These are phyloP conservation scores for Neoarius graeffei DNA, from an alignment of 2,113 vertebrate genomes.

Conservation along the genomic window DNA sequence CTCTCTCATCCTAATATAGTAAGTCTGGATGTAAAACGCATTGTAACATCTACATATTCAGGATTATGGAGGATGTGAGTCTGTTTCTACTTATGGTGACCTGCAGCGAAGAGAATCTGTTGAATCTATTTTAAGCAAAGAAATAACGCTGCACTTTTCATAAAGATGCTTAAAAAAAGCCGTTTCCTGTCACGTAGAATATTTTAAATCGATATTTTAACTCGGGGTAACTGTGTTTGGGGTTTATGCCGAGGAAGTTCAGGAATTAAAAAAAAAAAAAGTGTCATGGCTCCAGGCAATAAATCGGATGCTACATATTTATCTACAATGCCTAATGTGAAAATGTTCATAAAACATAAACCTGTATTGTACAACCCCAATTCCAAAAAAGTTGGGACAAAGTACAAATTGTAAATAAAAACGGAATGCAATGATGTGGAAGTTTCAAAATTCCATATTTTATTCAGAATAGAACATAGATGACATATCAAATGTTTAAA, in stretches of 20 bases:
- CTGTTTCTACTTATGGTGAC: not conserved
- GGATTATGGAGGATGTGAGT: not conserved
- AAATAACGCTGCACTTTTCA: not conserved
- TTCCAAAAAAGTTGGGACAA: no score
- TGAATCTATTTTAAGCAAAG: not conserved
- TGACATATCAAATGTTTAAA: no score
- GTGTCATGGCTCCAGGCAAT: not conserved
- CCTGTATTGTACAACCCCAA: not conserved
- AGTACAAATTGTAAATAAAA: no score
- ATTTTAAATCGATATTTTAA: not conserved
- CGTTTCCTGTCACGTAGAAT: no score
- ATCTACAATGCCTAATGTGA: not conserved
- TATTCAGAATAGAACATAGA: no score
- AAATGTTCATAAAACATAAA: not conserved
- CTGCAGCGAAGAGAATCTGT: not conserved
- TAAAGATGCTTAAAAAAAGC: not conserved
- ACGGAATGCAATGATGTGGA: no score
- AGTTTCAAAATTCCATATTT: no score
- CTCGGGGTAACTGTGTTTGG: not conserved
- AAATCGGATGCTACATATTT: not conserved
- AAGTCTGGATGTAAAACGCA: constrained; percentile 60
- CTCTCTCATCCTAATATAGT: constrained; percentile 90
- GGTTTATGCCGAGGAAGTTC: not conserved
- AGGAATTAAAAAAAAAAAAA: not conserved
- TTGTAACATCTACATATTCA: not conserved